These are phyloP conservation scores for Lasioglossum pauxillum DNA, from an alignment of 2,888 invertebrate species.

Conservation along the genomic window DNA sequence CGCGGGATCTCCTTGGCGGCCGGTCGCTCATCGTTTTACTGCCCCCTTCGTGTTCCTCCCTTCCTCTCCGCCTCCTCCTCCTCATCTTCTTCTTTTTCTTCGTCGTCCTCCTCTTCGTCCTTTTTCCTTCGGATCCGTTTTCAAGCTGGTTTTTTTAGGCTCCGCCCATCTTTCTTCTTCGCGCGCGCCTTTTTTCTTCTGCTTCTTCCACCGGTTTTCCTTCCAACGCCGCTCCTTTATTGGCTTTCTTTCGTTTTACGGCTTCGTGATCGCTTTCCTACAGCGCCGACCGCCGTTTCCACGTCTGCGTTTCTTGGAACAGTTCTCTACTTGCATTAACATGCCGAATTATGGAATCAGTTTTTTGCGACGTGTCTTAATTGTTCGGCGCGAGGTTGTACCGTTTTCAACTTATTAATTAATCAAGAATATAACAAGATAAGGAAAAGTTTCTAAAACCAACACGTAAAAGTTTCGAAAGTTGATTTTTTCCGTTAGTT, in stretches of 20 bases:
- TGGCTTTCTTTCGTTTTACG: conserved; percentile 26
- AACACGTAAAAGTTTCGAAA: neutral
- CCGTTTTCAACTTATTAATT: neutral
- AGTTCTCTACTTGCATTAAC: neutral
- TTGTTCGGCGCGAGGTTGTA: too few species aligned
- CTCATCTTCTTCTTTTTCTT: conserved; percentile 45
- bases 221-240: conserved; percentile 25
- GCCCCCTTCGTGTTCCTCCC: conserved; percentile 50
- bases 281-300: neutral
- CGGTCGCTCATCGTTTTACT: conserved; percentile 78
- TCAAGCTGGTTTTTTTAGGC: conserved; percentile 47
- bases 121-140: conserved; percentile 48
- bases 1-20: conserved; percentile 77
- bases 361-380: neutral
- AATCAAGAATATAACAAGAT: neutral
- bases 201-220: conserved; percentile 24
- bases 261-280: conserved; percentile 25
- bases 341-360: neutral
- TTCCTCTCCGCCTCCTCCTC: neutral
- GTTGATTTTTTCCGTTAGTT: neutral
- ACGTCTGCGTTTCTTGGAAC: neutral
- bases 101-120: neutral
- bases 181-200: conserved; percentile 39
- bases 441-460: too few species aligned
- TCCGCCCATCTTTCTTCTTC: conserved; percentile 52